Evolutionary conservation across 2,797 vertebrate genomes (phyloP), one percentile per base, ranked within the genome.

Genomic region (Discoglossus pictus): DNA sequence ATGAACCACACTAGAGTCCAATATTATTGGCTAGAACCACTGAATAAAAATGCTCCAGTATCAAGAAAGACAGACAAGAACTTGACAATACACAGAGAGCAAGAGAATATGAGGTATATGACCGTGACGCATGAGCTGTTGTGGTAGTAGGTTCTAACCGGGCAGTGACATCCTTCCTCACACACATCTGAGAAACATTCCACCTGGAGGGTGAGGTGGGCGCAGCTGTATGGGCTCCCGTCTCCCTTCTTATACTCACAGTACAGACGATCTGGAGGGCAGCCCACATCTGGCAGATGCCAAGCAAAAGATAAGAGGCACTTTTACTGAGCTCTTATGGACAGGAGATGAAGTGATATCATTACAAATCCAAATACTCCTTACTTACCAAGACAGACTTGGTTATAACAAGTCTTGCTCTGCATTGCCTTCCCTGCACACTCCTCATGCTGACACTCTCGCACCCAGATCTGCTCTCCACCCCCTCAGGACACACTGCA

Each of bases 151-250:
- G 89, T 89, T 54, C 87, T 84, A 0, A 55, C 63, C 0, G 94
- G 93, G 51, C 95, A 97, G 81, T 92, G 92, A 58, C 94, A 96
- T 7, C 94, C 95, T 72, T 96, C 93, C 48, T 93, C 88, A 1
- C 94, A 97, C 75, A 85, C 83, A 0, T 91, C 87, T 0, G 84
- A 86, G 78, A 88, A 91, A 76, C 93, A 97, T 67, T 84, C 91
- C 73, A 92, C 86, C 24, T 78, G 83, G 21, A 78, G 80, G 0
- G 83, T 86, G 75, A 95, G 16, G 73, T 96, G 95, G 68, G 89
- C 65, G 1, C 95, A 97, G 78, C 87, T 95, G 86, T 93, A 95
- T 0, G 94, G 95, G 59, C 95, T 96, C 1, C 88, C 93, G 34
- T 92, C 89, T 0, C 84, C 81, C 0, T 73, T 74, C 38, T 83